Evolutionary conservation across 2,113 vertebrate species (phyloP).

Genomic region (Vidua macroura): DNA sequence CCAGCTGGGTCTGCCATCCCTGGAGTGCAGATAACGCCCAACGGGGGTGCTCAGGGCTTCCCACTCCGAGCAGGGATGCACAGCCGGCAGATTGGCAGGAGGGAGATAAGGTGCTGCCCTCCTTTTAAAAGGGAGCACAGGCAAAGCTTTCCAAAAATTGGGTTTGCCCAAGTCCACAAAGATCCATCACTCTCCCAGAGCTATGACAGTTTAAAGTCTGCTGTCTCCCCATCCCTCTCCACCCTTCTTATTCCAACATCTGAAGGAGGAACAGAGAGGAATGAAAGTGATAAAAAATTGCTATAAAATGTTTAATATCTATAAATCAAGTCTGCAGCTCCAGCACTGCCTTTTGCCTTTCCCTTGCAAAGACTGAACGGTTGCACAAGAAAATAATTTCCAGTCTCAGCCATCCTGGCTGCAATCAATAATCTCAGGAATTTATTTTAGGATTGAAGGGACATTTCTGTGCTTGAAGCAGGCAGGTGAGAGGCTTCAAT

Average conservation of each 20-base stretch:
- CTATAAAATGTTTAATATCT: not conserved
- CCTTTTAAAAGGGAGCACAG: not conserved
- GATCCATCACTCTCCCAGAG: not conserved
- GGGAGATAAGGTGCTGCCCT: not conserved
- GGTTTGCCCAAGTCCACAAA: not conserved
- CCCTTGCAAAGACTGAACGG: not conserved
- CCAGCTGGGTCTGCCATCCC: not conserved
- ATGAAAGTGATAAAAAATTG: not conserved
- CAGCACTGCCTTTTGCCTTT: not conserved
- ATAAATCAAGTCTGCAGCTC: constrained; percentile 17
- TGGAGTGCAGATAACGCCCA: constrained; percentile 22
- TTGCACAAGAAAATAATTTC: not conserved
- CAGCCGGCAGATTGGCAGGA: not conserved
- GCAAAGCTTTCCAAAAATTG: not conserved
- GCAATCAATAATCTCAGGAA: not conserved
- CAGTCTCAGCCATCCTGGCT: not conserved
- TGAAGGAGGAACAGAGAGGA: constrained; percentile 22
- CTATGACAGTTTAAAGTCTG: not conserved
- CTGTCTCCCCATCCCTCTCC: not conserved
- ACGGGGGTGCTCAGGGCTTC: not conserved
- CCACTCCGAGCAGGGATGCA: not conserved
- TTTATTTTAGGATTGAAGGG: not conserved
- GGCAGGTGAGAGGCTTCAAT: not conserved
- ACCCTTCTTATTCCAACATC: not conserved
- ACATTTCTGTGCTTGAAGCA: not conserved